Percentiles rank a stretch among this genome's conserved stretches.
phyloP scores from a whole-genome alignment of 2,888 invertebrate genomes.

The Branchipolynoe longqiensis region DNA sequence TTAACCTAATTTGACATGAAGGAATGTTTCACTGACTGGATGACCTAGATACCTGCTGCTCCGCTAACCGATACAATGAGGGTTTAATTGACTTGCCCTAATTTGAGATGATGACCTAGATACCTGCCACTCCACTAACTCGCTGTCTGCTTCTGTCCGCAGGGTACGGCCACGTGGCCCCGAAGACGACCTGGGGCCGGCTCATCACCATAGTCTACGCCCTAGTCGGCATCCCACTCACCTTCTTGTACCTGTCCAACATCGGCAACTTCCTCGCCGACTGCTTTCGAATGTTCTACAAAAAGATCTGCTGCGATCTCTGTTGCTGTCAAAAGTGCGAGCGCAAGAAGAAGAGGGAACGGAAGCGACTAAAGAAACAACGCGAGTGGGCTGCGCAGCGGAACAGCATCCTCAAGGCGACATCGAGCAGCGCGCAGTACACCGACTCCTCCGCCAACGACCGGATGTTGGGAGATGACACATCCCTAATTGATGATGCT shows the following conservation, averaged over 20 bases:
- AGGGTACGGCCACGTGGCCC: slow-evolving; percentile 73
- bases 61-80: no score
- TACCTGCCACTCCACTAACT: no score
- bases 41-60: no score
- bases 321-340: slow-evolving; percentile 70
- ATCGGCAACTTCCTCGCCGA: slow-evolving; percentile 74
- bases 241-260: slow-evolving; percentile 72
- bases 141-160: slow-evolving; percentile 54
- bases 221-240: slow-evolving; percentile 71
- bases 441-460: slow-evolving; percentile 4
- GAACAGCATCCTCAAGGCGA: slow-evolving; percentile 48
- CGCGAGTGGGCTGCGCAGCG: slow-evolving; percentile 51
- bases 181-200: slow-evolving; percentile 70
- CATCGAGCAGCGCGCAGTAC: slow-evolving; percentile 21
- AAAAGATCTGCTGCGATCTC: slow-evolving; percentile 70
- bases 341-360: slow-evolving; percentile 65
- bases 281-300: slow-evolving; percentile 71
- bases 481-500: neutral
- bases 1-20: no score
- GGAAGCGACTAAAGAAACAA: slow-evolving; percentile 58
- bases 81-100: no score
- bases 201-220: slow-evolving; percentile 72
- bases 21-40: no score
- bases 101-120: no score
- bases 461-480: neutral